These are phyloP conservation scores for Stylophora pistillata DNA, from an alignment of 64 coral and sea anemone genomes.

Conservation along the genomic window DNA sequence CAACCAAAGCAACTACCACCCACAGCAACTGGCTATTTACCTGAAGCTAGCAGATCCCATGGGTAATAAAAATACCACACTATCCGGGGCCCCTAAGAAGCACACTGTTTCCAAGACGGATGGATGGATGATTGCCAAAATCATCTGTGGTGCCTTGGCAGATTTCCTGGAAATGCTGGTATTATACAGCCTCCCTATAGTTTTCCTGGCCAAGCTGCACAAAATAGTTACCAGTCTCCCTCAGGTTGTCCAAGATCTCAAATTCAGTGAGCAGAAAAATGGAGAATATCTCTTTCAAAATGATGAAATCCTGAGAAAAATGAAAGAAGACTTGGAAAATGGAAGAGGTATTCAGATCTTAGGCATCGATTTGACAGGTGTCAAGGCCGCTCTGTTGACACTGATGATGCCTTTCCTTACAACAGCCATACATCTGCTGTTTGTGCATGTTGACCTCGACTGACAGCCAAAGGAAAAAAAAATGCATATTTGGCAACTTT, in stretches of 20 bases:
- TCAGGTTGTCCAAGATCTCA: constrained; percentile 42
- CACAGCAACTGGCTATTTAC: neutral
- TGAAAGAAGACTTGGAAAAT: neutral
- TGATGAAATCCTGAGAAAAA: constrained; percentile 4
- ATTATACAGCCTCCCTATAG: constrained; percentile 67
- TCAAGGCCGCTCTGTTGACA: constrained; percentile 49
- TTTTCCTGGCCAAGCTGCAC: constrained; percentile 68
- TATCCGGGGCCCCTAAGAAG: neutral
- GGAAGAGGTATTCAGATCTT: constrained; percentile 65
- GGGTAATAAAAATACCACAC: neutral
- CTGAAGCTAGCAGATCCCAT: neutral
- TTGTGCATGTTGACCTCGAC: constrained; percentile 52
- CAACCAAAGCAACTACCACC: neutral
- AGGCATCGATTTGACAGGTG: constrained; percentile 62
- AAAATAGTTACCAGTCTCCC: constrained; percentile 56
- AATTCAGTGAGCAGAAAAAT: constrained; percentile 56
- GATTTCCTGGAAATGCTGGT: constrained; percentile 54
- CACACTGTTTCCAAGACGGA: constrained; percentile 17
- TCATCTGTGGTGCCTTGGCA: constrained; percentile 13
- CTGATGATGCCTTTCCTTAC: constrained; percentile 74
- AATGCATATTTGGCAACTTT: too few relatives aligned
- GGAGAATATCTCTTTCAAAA: constrained; percentile 45
- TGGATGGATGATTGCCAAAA: constrained; percentile 9
- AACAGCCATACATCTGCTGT: constrained; percentile 48
- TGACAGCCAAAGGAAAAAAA: too few relatives aligned